phyloP scores from a whole-genome alignment of 2,888 invertebrate species.

The Ectemnius cavifrons region DNA sequence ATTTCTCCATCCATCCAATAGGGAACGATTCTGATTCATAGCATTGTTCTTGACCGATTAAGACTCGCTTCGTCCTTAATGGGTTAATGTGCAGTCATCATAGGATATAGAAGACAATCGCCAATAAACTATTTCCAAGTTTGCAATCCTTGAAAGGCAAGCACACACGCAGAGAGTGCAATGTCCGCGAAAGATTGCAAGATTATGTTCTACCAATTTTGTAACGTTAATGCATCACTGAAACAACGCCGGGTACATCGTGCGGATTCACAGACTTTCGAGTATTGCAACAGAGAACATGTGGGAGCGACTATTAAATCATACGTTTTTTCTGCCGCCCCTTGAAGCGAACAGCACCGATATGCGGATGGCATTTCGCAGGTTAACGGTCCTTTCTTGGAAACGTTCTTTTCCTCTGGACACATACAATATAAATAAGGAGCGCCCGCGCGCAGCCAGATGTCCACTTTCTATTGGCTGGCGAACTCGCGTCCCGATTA shows the following conservation, averaged over 20 bases:
- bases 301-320: neutral
- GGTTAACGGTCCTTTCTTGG: conserved; percentile 15
- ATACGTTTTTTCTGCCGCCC: conserved; percentile 16
- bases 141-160: too few relatives aligned
- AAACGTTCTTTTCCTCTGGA: conserved; percentile 19
- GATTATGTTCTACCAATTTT: neutral
- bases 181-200: neutral
- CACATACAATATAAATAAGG: conserved; percentile 48
- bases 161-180: neutral
- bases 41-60: too few relatives aligned
- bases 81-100: too few relatives aligned
- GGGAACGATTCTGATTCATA: too few relatives aligned
- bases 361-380: neutral
- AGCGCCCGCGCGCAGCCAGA: conserved; percentile 23
- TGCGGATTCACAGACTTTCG: neutral
- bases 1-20: too few relatives aligned
- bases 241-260: neutral
- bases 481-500: conserved; percentile 56
- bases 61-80: too few relatives aligned
- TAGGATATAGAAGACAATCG: too few relatives aligned
- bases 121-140: too few relatives aligned
- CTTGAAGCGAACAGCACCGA: neutral
- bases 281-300: neutral
- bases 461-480: conserved; percentile 56
- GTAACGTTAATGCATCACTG: neutral